These are phyloP conservation scores for Microctonus aethiopoides DNA, from an alignment of 2,888 invertebrate species.

Conservation along the genomic window DNA sequence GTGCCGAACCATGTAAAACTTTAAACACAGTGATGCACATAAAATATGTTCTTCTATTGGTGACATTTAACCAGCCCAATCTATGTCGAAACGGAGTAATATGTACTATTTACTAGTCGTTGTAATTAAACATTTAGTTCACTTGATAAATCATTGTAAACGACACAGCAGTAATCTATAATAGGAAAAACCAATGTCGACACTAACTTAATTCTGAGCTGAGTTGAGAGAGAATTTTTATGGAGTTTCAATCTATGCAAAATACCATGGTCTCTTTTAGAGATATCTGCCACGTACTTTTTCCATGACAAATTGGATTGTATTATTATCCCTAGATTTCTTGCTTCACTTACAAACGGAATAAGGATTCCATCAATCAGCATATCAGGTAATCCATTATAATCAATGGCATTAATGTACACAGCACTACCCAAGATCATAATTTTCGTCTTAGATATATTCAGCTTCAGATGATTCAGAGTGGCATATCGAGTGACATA, in stretches of 20 bases:
- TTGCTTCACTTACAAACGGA: background rate
- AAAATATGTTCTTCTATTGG: no score
- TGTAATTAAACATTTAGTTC: slow-evolving; percentile 23
- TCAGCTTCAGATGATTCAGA: background rate
- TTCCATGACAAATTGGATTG: no score
- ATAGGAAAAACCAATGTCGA: slow-evolving; percentile 15
- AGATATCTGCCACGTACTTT: no score
- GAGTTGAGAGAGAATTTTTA: background rate
- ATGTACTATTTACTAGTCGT: slow-evolving; percentile 1
- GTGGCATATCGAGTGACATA: no score
- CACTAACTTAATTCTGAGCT: background rate
- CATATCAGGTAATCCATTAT: background rate
- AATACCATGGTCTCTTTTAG: background rate
- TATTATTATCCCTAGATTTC: background rate
- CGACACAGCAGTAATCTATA: slow-evolving; percentile 26
- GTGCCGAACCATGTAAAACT: no score
- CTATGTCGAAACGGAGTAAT: slow-evolving; percentile 22
- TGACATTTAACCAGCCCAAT: slow-evolving; percentile 20
- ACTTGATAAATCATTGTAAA: slow-evolving; percentile 18
- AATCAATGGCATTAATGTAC: background rate
- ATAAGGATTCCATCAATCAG: background rate
- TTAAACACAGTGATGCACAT: no score
- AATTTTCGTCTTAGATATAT: background rate
- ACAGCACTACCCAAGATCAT: background rate
- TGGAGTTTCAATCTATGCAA: slow-evolving; percentile 21